Percentiles rank a stretch among this genome's conserved stretches.
Conservation (phyloP, 2,113 vertebrate genomes). For the Neogobius melanostomus region DNA sequence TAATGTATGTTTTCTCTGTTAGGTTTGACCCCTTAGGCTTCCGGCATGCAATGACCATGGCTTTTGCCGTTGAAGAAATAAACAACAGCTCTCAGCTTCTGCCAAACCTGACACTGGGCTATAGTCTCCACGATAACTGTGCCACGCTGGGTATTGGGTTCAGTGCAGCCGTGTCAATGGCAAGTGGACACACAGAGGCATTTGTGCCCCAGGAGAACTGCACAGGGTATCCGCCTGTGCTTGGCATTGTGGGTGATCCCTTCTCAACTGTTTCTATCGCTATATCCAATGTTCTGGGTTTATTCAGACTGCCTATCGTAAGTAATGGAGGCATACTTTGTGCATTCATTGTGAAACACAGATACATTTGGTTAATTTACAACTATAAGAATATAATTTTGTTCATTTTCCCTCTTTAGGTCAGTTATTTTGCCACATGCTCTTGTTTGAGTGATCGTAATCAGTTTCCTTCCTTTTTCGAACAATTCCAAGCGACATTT, state of each 20-base stretch:
- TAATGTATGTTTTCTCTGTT: conserved; percentile 3
- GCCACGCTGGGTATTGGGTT: conserved; percentile 53
- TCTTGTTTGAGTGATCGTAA: conserved; percentile 37
- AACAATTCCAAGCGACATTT: conserved; percentile 44
- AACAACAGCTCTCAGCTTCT: conserved; percentile 60
- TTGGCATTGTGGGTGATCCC: conserved; percentile 68
- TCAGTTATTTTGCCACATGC: conserved; percentile 47
- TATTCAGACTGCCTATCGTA: conserved; percentile 68
- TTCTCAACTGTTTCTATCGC: conserved; percentile 65
- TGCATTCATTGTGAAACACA: neutral
- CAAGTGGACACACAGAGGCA: conserved; percentile 49
- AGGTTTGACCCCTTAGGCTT: conserved; percentile 60
- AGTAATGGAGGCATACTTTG: conserved; percentile 2
- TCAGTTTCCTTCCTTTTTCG: conserved; percentile 45
- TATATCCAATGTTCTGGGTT: conserved; percentile 61
- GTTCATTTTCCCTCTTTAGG: conserved; percentile 7
- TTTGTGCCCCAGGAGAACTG: conserved; percentile 38
- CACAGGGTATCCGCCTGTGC: conserved; percentile 48
- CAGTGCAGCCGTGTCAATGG: conserved; percentile 52
- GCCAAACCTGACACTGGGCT: conserved; percentile 64
- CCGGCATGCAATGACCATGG: conserved; percentile 64
- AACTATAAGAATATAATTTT: neutral
- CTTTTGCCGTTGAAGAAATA: conserved; percentile 69
- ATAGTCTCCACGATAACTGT: conserved; percentile 69
- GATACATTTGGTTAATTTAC: neutral